A percentile compares a stretch with the other conserved stretches of the same genome.
These are phyloP conservation scores for Anoura caudifer DNA, from an alignment of 2,113 vertebrate species.

Conservation along the genomic window DNA sequence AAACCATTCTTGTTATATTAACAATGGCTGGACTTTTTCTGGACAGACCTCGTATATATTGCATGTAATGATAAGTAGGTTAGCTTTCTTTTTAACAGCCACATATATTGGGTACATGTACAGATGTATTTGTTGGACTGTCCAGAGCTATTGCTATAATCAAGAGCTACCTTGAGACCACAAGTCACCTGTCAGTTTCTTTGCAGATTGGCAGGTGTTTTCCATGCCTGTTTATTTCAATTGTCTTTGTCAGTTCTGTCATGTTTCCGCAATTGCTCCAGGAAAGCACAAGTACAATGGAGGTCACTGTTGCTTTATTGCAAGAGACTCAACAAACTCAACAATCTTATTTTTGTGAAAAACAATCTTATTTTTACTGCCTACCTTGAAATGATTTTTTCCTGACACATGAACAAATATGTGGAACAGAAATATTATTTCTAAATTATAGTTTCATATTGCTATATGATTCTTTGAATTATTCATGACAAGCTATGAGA, in stretches of 20 bases:
- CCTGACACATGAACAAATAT: slow-evolving; percentile 2
- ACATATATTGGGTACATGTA: background rate
- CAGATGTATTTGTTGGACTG: background rate
- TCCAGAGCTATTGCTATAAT: background rate
- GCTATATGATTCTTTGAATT: background rate
- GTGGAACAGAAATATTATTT: slow-evolving; percentile 14
- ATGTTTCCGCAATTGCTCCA: background rate
- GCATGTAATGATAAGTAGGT: background rate
- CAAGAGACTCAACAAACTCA: background rate
- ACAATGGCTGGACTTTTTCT: no score
- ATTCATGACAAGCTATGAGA: background rate
- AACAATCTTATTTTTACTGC: slow-evolving; percentile 28
- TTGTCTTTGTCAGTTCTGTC: background rate
- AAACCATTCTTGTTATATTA: no score
- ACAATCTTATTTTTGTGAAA: background rate
- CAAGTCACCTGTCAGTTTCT: background rate
- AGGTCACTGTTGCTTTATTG: slow-evolving; percentile 12
- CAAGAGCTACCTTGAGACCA: background rate
- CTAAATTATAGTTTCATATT: background rate
- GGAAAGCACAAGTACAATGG: background rate
- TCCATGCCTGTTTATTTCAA: slow-evolving; percentile 21
- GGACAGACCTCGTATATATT: no score
- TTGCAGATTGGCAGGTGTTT: background rate
- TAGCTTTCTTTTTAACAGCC: background rate
- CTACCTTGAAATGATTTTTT: slow-evolving; percentile 38